A percentile compares a stretch with the other conserved stretches of the same genome.
Evolutionary conservation across 2,888 invertebrate species (phyloP).

Genomic region (Julus scanicus): DNA sequence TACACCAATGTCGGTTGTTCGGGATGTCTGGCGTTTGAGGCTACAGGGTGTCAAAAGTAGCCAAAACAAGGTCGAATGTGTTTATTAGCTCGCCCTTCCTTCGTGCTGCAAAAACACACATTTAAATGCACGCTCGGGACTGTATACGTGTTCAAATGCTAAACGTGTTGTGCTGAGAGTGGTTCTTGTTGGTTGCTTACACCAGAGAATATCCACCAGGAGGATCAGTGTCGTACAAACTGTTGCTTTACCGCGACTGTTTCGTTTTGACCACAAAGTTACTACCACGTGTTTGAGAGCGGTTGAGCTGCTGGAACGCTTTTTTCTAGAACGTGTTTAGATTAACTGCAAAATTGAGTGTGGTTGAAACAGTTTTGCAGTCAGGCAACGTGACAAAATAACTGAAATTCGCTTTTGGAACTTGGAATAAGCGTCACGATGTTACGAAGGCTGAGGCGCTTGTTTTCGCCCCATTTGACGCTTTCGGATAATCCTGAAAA

Average conservation of each 20-base stretch:
- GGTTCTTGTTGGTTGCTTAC: not conserved
- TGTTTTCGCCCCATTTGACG: not conserved
- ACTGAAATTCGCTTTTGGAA: no score
- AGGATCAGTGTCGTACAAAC: no score
- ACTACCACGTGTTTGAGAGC: not conserved
- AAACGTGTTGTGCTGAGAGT: not conserved
- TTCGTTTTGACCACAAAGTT: not conserved
- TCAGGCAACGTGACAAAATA: not conserved
- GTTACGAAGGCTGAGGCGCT: not conserved
- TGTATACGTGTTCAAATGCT: not conserved
- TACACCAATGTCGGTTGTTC: no score
- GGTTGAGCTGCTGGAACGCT: no score
- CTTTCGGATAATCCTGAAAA: not conserved
- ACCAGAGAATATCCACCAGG: no score
- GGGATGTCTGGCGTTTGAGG: not conserved
- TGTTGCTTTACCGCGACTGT: not conserved
- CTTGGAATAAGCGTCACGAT: not conserved
- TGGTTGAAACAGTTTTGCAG: not conserved
- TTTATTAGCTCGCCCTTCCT: not conserved
- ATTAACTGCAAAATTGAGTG: no score
- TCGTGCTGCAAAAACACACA: not conserved
- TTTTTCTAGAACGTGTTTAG: no score
- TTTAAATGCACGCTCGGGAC: not conserved
- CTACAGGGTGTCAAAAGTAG: not conserved
- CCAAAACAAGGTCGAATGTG: not conserved